These are phyloP conservation scores for Nycticryphes semicollaris DNA, from an alignment of 2,113 vertebrate genomes.

Conservation along the genomic window DNA sequence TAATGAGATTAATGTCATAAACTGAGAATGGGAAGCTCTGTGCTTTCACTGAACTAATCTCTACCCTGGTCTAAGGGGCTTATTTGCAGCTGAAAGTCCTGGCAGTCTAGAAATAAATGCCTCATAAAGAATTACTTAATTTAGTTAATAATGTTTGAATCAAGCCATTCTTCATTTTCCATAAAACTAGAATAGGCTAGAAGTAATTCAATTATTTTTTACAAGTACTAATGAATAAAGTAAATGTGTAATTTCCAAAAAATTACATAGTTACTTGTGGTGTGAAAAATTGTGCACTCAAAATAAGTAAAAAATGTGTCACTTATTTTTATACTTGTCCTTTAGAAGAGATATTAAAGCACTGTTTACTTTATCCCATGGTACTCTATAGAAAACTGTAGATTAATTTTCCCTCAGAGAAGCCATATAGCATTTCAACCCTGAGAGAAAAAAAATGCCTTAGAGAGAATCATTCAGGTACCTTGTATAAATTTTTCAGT, in stretches of 20 bases:
- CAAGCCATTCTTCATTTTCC: constrained; percentile 59
- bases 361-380: constrained; percentile 54
- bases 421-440: background rate
- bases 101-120: constrained; percentile 50
- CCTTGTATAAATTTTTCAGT: constrained; percentile 15
- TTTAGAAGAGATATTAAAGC: constrained; percentile 34
- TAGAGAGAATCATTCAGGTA: constrained; percentile 12
- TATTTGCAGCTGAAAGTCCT: constrained; percentile 34
- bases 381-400: background rate
- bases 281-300: constrained; percentile 33
- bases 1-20: constrained; percentile 71
- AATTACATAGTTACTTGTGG: constrained; percentile 45
- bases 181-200: constrained; percentile 62
- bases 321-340: constrained; percentile 20
- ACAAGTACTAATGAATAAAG: constrained; percentile 63
- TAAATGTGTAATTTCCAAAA: constrained; percentile 54
- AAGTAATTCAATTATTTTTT: constrained; percentile 50
- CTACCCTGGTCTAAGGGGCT: background rate
- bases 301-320: constrained; percentile 56
- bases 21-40: background rate
- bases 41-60: background rate
- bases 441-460: constrained; percentile 41
- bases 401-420: constrained; percentile 32
- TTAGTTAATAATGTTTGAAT: constrained; percentile 64
- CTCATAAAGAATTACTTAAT: constrained; percentile 58